These are phyloP conservation scores for Erpornis zantholeuca DNA, from an alignment of 2,113 vertebrate genomes.

Conservation along the genomic window DNA sequence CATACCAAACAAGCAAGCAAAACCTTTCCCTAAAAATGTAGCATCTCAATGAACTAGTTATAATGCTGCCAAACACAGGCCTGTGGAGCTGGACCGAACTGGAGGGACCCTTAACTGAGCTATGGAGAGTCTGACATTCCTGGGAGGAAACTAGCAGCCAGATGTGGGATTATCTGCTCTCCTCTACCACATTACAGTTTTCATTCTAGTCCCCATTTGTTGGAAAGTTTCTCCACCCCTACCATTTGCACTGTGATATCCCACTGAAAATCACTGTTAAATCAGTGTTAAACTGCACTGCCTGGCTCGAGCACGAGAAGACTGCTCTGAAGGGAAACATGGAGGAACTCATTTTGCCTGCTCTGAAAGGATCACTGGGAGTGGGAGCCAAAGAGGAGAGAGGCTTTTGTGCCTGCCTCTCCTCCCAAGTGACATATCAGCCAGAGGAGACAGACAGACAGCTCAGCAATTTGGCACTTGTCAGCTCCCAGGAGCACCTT, in stretches of 20 bases:
- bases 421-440: neutral
- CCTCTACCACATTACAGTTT: neutral
- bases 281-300: neutral
- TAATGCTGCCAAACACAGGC: neutral
- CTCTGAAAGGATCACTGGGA: neutral
- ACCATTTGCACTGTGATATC: neutral
- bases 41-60: neutral
- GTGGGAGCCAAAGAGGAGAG: neutral
- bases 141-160: neutral
- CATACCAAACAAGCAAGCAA: neutral
- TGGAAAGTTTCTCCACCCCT: neutral
- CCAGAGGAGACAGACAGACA: neutral
- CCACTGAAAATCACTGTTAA: neutral
- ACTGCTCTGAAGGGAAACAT: neutral
- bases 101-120: neutral
- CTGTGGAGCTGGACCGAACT: neutral
- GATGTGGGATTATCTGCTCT: neutral
- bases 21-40: neutral
- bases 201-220: neutral
- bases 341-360: neutral
- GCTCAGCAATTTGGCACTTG: fast-evolving
- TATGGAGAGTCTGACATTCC: neutral
- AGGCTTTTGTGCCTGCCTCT: neutral
- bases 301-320: fast-evolving
- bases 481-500: fast-evolving